phyloP scores from a whole-genome alignment of 2,888 invertebrate species.

The Leuctra nigra region DNA sequence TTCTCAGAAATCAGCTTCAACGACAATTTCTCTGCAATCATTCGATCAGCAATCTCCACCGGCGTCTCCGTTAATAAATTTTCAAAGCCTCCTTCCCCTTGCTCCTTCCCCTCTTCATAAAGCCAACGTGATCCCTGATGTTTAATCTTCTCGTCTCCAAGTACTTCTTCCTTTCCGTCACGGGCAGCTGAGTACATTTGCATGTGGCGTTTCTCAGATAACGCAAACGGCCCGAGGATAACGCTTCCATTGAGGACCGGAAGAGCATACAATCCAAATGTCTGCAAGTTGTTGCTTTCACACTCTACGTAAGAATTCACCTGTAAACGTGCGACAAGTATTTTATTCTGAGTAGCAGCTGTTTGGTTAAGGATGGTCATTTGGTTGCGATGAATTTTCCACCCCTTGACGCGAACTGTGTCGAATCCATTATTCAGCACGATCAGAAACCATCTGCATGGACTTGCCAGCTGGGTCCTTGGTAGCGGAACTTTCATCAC shows the following conservation, averaged over 20 bases:
- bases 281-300: too few relatives aligned
- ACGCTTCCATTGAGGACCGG: constrained; percentile 35
- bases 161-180: too few relatives aligned
- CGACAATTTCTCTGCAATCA: too few relatives aligned
- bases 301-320: too few relatives aligned
- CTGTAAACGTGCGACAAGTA: too few relatives aligned
- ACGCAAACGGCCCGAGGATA: constrained; percentile 40
- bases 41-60: too few relatives aligned
- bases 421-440: background rate
- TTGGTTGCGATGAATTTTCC: background rate
- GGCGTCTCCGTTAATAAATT: too few relatives aligned
- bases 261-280: constrained; percentile 40
- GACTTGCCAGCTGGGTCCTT: background rate
- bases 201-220: too few relatives aligned
- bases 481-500: background rate
- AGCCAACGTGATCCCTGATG: too few relatives aligned
- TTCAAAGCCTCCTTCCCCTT: background rate
- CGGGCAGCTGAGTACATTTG: too few relatives aligned
- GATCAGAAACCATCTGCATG: constrained; percentile 1
- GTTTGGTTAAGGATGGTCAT: background rate
- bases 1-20: too few relatives aligned
- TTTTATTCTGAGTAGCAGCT: background rate
- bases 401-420: background rate
- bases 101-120: constrained; percentile 35
- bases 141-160: constrained; percentile 36